A percentile compares a stretch with the other conserved stretches of the same genome.
These are phyloP conservation scores for Ornithoptera alexandrae DNA, from an alignment of 2,888 invertebrate genomes.

Conservation along the genomic window DNA sequence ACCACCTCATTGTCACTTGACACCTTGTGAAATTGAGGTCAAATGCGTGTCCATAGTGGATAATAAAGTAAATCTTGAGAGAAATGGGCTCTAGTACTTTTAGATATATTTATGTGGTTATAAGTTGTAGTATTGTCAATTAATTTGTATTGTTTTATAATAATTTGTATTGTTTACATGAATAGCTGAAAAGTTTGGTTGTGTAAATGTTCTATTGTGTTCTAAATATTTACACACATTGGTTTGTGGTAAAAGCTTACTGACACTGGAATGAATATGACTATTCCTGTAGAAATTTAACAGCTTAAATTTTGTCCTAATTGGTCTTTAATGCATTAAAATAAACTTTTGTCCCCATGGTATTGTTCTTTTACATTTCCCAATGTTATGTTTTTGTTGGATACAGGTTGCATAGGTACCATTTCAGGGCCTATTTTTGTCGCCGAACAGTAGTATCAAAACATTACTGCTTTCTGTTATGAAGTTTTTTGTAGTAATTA, in stretches of 20 bases:
- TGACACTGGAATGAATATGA: constrained; percentile 8
- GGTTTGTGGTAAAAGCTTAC: constrained; percentile 3
- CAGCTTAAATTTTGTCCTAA: constrained; percentile 22
- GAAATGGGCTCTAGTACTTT: constrained; percentile 22
- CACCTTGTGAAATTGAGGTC: too few species aligned
- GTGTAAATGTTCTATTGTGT: neutral
- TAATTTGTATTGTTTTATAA: constrained; percentile 13
- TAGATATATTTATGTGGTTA: constrained; percentile 26
- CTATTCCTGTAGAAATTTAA: constrained; percentile 21
- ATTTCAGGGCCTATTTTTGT: too few species aligned
- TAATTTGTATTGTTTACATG: constrained; percentile 11
- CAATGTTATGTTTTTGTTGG: too few species aligned
- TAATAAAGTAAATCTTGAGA: neutral
- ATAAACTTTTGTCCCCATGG: constrained; percentile 19
- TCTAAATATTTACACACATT: constrained; percentile 6
- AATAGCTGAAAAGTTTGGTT: constrained; percentile 9
- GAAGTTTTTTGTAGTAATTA: too few species aligned
- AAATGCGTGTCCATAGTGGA: neutral
- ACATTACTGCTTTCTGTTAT: too few species aligned
- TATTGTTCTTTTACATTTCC: constrained; percentile 2
- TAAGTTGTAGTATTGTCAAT: constrained; percentile 20
- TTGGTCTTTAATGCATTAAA: constrained; percentile 16
- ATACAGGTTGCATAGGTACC: too few species aligned
- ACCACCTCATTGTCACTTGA: too few species aligned
- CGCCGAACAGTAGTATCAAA: too few species aligned